These are phyloP conservation scores for Miichthys miiuy DNA, from an alignment of 2,797 vertebrate genomes.

Conservation along the genomic window DNA sequence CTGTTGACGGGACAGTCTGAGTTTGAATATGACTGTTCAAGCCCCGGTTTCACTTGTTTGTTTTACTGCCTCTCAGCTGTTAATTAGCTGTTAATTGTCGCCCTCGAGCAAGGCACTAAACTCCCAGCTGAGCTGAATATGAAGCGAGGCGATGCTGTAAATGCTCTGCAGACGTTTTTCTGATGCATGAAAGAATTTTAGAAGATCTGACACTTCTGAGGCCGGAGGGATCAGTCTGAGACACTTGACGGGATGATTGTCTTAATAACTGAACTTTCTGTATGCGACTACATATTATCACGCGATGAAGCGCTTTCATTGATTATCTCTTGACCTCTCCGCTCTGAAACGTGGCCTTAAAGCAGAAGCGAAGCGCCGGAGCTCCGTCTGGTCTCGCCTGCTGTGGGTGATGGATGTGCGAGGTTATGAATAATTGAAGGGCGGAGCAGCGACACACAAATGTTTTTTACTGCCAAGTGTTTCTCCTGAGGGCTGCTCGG, in stretches of 20 bases:
- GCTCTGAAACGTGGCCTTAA: background rate
- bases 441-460: background rate
- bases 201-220: background rate
- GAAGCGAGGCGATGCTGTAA: background rate
- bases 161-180: background rate
- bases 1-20: background rate
- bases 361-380: background rate
- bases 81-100: conserved; percentile 40
- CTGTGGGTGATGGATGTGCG: conserved; percentile 33
- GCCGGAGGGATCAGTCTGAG: background rate
- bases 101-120: conserved; percentile 19
- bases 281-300: too few relatives aligned
- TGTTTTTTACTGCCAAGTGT: background rate
- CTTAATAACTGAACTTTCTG: too few relatives aligned
- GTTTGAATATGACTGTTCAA: background rate
- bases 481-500: conserved; percentile 18
- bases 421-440: conserved; percentile 40
- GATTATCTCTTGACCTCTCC: background rate
- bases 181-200: background rate
- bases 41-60: background rate
- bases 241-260: background rate
- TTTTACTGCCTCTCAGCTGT: background rate
- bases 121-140: background rate
- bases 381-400: background rate
- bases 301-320: background rate